Evolutionary conservation across 2,113 vertebrate genomes (phyloP), one percentile per base, ranked within the genome.

Genomic region (Rhabdomys dilectus): DNA sequence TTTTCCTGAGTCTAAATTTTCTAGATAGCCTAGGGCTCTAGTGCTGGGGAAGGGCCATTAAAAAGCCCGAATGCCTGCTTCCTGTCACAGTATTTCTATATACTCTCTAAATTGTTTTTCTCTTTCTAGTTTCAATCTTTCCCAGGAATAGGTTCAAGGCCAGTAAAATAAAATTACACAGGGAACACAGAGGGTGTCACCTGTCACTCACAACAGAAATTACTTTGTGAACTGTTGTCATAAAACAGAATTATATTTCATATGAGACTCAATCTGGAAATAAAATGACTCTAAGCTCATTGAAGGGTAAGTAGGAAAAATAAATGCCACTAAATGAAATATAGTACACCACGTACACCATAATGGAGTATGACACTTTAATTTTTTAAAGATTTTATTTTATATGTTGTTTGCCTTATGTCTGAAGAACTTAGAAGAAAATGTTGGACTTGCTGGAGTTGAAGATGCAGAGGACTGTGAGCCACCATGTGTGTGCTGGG

Each of bases 281-380:
- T 87, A 90, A 93, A 96, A 94, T 62, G 51, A 72, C 73, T 85
- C 78, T 48, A 94, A 94, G 34, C 21, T 95, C 45, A 78, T 42
- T 91, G 91, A 86, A 81, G 53, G 19, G 45, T 77, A 89, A 93
- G 36, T 80, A 86, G 75, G 68, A 96, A 88, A 66, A 95, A 58
- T 90, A 95, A 96, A 95, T 76, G 29, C 64, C 89, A 45, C 64
- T 92, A 93, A 95, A 92, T 96, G 31, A 91, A 94, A 89, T 85
- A 88, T 48, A 36, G 21, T 85, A 31, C 17, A 70, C 17, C 11
- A 21, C 88, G 45, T 70, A 31, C 5, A 75, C 10, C 10, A 26
- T 84, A 53, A 86, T 70, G n/a, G 53, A 31, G 12, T 78, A 75
- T 42, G 53, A 34, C 17, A 70, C 42, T 22, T 86, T 29, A 77